phyloP scores from a whole-genome alignment of 2,113 vertebrate species.

The Quiscalus mexicanus region DNA sequence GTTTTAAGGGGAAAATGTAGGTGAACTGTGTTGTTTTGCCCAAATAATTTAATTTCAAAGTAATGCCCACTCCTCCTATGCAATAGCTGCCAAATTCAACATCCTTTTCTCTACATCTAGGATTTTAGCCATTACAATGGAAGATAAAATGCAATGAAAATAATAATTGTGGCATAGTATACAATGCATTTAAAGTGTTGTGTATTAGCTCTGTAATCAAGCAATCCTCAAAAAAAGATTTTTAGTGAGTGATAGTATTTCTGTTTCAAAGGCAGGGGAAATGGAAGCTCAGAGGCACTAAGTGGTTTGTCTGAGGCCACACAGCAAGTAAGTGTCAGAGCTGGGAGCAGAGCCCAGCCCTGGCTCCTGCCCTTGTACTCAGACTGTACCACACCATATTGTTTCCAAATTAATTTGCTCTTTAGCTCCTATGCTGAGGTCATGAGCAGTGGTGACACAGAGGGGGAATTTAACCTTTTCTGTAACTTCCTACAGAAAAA shows the following conservation, averaged over 20 bases:
- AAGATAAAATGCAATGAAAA: neutral
- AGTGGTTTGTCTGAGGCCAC: constrained; percentile 67
- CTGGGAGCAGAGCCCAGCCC: constrained; percentile 63
- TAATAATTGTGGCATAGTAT: neutral
- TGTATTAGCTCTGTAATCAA: constrained; percentile 51
- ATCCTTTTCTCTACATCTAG: neutral
- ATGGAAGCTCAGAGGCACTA: constrained; percentile 31
- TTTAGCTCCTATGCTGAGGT: neutral
- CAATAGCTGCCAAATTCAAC: neutral
- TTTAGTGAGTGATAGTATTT: constrained; percentile 14
- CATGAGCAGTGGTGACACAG: neutral
- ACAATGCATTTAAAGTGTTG: neutral
- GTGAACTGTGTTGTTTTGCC: neutral
- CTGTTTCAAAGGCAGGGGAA: constrained; percentile 51
- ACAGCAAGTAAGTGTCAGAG: constrained; percentile 61
- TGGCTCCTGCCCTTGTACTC: constrained; percentile 38
- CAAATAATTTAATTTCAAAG: neutral
- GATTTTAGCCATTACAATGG: neutral
- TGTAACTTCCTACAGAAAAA: neutral
- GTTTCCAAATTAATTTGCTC: constrained; percentile 50
- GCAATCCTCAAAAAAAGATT: neutral
- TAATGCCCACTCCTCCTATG: neutral
- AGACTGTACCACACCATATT: constrained; percentile 20
- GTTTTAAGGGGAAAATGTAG: neutral
- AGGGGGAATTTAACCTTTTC: neutral